These are phyloP conservation scores for Toxostoma redivivum DNA, from an alignment of 2,113 vertebrate species.

Conservation along the genomic window DNA sequence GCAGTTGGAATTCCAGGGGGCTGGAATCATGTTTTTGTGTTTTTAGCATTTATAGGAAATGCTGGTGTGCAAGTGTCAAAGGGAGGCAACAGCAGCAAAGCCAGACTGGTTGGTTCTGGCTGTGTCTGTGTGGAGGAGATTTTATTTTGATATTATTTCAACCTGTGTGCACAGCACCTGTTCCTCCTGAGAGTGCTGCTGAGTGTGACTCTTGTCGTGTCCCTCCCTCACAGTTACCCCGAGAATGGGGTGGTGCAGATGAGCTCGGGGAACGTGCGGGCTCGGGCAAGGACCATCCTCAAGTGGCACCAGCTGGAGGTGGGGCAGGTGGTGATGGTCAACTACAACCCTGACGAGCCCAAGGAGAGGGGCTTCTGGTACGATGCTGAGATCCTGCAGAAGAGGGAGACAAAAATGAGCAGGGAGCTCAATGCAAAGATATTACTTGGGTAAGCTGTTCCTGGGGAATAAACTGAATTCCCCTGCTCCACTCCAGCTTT, in stretches of 20 bases:
- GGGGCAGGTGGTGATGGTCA: slow-evolving; percentile 93
- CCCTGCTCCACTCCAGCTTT: not conserved
- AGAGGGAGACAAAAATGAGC: slow-evolving; percentile 81
- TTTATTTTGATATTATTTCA: fast-evolving
- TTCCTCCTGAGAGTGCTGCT: fast-evolving
- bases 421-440: slow-evolving; percentile 87
- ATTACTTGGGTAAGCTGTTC: slow-evolving; percentile 81
- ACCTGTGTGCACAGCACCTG: not conserved
- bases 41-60: not conserved
- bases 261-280: slow-evolving; percentile 80
- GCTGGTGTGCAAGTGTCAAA: not conserved
- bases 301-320: slow-evolving; percentile 90
- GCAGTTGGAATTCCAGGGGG: not conserved
- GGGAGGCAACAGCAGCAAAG: not conserved
- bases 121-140: not conserved
- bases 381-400: slow-evolving; percentile 88
- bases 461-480: not conserved
- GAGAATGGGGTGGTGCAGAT: slow-evolving; percentile 88
- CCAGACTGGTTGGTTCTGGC: not conserved
- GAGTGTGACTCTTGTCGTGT: not conserved
- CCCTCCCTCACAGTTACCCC: slow-evolving; percentile 79
- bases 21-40: not conserved
- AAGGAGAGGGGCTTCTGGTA: slow-evolving; percentile 97
- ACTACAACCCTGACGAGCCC: slow-evolving; percentile 92
- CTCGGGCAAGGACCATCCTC: slow-evolving; percentile 84